phyloP scores from a whole-genome alignment of 2,797 vertebrate genomes.

The Myripristis murdjan region DNA sequence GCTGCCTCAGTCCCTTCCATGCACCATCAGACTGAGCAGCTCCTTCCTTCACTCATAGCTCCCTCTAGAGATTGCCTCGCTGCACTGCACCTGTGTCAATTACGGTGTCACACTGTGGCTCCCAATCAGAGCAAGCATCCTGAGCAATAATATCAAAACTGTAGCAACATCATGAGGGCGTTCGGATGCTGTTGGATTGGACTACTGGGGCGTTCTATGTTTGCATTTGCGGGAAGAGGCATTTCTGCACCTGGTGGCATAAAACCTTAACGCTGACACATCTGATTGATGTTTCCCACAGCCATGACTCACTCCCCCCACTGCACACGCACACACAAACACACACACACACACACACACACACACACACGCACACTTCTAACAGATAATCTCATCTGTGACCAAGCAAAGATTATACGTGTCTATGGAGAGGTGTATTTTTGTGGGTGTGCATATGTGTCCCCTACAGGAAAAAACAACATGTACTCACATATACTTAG shows the following conservation, averaged over 20 bases:
- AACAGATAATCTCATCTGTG: slow-evolving; percentile 45
- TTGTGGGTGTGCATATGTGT: neutral
- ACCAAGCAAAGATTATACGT: slow-evolving; percentile 30
- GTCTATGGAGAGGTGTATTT: neutral
- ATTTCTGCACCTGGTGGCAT: slow-evolving; percentile 51
- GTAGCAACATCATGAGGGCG: neutral
- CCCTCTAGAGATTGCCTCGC: slow-evolving; percentile 66
- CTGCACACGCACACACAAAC: too few relatives aligned
- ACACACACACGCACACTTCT: slow-evolving; percentile 40
- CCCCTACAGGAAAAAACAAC: too few relatives aligned
- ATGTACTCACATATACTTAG: too few relatives aligned
- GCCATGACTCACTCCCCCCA: slow-evolving; percentile 59
- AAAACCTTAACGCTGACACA: slow-evolving; percentile 40
- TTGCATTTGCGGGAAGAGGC: slow-evolving; percentile 26
- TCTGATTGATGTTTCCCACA: slow-evolving; percentile 41
- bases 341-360: too few relatives aligned
- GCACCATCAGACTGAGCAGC: neutral
- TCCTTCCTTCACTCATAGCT: slow-evolving; percentile 50
- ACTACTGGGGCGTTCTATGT: slow-evolving; percentile 38
- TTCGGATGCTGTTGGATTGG: slow-evolving; percentile 33
- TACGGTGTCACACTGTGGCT: neutral
- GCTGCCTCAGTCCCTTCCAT: neutral
- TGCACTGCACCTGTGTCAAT: slow-evolving; percentile 39
- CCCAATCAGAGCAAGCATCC: slow-evolving; percentile 26
- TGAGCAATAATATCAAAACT: slow-evolving; percentile 38